Percentiles rank a stretch among this genome's conserved stretches.
These are phyloP conservation scores for Lates calcarifer DNA, from an alignment of 2,113 vertebrate genomes.

Conservation along the genomic window DNA sequence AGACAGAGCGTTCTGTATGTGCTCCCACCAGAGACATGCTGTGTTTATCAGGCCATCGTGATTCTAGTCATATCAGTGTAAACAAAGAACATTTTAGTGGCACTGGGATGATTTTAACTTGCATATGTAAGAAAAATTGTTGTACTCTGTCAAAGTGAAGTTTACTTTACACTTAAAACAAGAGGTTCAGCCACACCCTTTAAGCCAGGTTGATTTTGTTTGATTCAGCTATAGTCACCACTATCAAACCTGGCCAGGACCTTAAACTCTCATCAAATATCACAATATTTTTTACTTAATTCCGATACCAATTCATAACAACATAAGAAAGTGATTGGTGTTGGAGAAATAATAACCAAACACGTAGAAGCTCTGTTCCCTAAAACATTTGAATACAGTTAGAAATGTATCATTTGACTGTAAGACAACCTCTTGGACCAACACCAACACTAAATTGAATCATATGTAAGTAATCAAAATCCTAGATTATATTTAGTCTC, in stretches of 20 bases:
- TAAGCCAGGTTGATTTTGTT: too few species aligned
- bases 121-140: neutral
- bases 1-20: neutral
- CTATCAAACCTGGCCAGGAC: too few species aligned
- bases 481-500: neutral
- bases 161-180: neutral
- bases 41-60: constrained; percentile 6
- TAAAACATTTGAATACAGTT: too few species aligned
- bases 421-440: neutral
- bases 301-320: too few species aligned
- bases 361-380: neutral
- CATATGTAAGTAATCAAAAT: neutral
- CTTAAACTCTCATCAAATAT: neutral
- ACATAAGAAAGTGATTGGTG: too few species aligned
- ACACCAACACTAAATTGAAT: neutral
- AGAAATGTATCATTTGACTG: neutral
- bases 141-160: neutral
- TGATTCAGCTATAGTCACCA: too few species aligned
- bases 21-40: neutral
- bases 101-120: neutral
- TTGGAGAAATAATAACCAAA: too few species aligned
- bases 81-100: constrained; percentile 7
- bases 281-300: neutral
- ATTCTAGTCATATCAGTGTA: constrained; percentile 1
- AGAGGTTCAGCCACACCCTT: neutral